phyloP scores from a whole-genome alignment of 2,888 invertebrate species.

The Cheilosia grossa region DNA sequence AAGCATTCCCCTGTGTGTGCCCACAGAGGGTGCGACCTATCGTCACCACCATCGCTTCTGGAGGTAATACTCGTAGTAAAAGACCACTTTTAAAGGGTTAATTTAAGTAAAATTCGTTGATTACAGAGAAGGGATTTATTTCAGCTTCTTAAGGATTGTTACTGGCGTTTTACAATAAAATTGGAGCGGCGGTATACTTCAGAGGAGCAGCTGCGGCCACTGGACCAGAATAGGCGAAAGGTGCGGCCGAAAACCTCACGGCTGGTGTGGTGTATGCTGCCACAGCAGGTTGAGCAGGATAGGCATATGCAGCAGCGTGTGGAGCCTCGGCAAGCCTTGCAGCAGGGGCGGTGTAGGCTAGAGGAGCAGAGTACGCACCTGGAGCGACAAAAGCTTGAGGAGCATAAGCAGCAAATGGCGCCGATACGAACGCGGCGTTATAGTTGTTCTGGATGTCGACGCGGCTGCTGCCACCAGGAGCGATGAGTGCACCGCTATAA shows the following conservation, averaged over 20 bases:
- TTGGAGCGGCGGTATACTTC: conserved; percentile 76
- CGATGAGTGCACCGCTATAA: conserved; percentile 44
- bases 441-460: conserved; percentile 70
- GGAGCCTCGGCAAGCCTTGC: conserved; percentile 35
- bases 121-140: conserved; percentile 34
- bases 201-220: conserved; percentile 42
- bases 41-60: background rate
- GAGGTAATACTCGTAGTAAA: background rate
- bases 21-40: conserved; percentile 9
- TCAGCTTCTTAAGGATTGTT: conserved; percentile 22
- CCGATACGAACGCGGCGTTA: conserved; percentile 69
- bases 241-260: background rate
- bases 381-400: conserved; percentile 77
- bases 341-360: conserved; percentile 40
- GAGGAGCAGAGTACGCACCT: conserved; percentile 78
- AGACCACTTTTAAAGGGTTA: background rate
- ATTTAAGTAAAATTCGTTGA: conserved; percentile 9
- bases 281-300: conserved; percentile 42
- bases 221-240: background rate
- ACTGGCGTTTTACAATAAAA: conserved; percentile 51
- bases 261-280: conserved; percentile 35
- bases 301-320: conserved; percentile 27
- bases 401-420: conserved; percentile 84
- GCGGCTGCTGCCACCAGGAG: conserved; percentile 58
- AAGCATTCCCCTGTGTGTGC: conserved; percentile 17